Evolutionary conservation across 2,888 invertebrate species (phyloP).

Genomic region (Chalcosyrphus nemorum): DNA sequence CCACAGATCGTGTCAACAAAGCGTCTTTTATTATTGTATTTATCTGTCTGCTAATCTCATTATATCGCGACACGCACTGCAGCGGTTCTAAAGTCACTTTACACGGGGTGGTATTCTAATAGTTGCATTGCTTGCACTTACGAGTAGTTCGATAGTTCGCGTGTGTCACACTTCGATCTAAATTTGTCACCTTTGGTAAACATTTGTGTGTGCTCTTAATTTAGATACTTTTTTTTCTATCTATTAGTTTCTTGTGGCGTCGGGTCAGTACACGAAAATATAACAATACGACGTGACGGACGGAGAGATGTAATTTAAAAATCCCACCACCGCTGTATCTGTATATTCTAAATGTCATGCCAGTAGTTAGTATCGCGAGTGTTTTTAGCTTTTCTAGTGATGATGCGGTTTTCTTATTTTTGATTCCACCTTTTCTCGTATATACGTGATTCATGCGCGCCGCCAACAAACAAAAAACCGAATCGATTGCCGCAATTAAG

Average conservation of each 20-base stretch:
- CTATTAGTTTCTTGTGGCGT: slow-evolving; percentile 33
- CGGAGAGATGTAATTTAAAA: slow-evolving; percentile 31
- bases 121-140: slow-evolving; percentile 24
- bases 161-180: slow-evolving; percentile 57
- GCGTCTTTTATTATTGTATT: slow-evolving; percentile 51
- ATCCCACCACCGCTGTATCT: slow-evolving; percentile 32
- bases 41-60: slow-evolving; percentile 51
- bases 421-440: slow-evolving; percentile 55
- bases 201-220: neutral
- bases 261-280: slow-evolving; percentile 64
- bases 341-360: slow-evolving; percentile 54
- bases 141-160: slow-evolving; percentile 45
- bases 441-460: slow-evolving; percentile 64
- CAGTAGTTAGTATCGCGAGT: slow-evolving; percentile 49
- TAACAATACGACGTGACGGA: slow-evolving; percentile 20
- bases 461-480: slow-evolving; percentile 35
- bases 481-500: slow-evolving; percentile 33
- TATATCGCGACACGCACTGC: slow-evolving; percentile 42
- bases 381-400: slow-evolving; percentile 18
- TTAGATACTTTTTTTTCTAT: slow-evolving; percentile 34
- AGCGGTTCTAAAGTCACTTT: slow-evolving; percentile 2
- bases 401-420: slow-evolving; percentile 64
- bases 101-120: slow-evolving; percentile 11
- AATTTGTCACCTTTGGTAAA: slow-evolving; percentile 36
- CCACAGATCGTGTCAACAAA: slow-evolving; percentile 42